Conservation (phyloP, 2,888 invertebrate genomes). For the Notodonta ziczac region DNA sequence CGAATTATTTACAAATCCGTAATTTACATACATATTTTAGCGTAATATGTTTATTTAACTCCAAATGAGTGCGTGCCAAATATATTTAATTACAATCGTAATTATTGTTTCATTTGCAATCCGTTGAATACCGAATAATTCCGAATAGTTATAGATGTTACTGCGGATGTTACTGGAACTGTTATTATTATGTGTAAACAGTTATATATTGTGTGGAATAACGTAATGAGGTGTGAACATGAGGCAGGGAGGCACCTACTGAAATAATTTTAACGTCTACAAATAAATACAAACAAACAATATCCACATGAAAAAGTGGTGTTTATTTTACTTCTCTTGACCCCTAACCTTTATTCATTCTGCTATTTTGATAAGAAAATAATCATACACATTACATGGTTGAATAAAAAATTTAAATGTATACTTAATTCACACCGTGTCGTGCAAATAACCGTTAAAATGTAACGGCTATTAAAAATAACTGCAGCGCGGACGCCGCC, state of each 20-base stretch:
- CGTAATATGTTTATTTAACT: slow-evolving; percentile 13
- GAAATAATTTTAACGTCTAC: too few species aligned
- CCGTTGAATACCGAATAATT: not conserved
- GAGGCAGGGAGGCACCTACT: too few species aligned
- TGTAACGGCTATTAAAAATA: not conserved
- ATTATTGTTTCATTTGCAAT: slow-evolving; percentile 16
- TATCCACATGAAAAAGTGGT: too few species aligned
- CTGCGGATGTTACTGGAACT: not conserved
- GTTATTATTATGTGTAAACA: too few species aligned
- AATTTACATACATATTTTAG: not conserved
- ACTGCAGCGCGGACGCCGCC: not conserved
- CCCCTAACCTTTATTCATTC: too few species aligned
- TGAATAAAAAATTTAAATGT: too few species aligned
- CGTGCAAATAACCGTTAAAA: not conserved
- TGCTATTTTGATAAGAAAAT: too few species aligned
- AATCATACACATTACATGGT: too few species aligned
- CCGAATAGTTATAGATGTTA: not conserved
- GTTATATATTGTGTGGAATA: too few species aligned
- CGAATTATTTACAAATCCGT: not conserved
- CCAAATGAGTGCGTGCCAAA: slow-evolving; percentile 32
- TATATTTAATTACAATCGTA: slow-evolving; percentile 22
- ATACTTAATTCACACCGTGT: not conserved
- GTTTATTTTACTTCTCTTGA: too few species aligned
- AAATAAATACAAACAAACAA: too few species aligned
- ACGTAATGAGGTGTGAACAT: too few species aligned